Percentiles rank a stretch among this genome's conserved stretches.
Conservation (phyloP, 2,113 vertebrate genomes). For the Aplodontia rufa region DNA sequence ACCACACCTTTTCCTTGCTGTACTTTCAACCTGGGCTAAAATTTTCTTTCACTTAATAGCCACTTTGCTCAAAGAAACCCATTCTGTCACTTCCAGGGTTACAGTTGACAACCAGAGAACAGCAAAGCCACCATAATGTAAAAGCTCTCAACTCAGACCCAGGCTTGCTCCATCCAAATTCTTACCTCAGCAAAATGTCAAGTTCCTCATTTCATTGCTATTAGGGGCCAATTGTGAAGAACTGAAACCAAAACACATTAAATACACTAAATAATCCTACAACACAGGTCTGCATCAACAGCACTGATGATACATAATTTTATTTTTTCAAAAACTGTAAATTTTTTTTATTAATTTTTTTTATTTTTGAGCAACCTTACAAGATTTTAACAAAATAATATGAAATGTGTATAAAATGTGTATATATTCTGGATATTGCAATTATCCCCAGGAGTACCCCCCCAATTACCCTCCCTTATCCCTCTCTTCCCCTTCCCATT, state of each 20-base stretch:
- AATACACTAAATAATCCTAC: neutral
- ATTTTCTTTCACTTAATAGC: neutral
- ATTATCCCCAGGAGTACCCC: no score
- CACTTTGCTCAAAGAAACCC: conserved; percentile 20
- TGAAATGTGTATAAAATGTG: no score
- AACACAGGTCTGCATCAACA: neutral
- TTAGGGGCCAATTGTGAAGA: neutral
- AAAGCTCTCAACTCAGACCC: neutral
- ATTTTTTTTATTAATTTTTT: no score
- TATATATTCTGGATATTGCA: no score
- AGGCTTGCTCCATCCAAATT: neutral
- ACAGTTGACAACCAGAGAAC: neutral
- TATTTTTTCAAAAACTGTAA: neutral
- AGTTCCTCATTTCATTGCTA: neutral
- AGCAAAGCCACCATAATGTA: neutral
- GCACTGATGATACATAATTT: neutral
- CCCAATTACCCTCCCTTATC: no score
- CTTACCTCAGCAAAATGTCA: neutral
- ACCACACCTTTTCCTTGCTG: no score
- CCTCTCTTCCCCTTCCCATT: no score
- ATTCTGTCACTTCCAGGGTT: neutral
- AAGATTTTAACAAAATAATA: no score
- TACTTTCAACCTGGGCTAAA: neutral
- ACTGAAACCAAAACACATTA: neutral
- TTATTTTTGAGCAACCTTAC: no score